A percentile compares a stretch with the other conserved stretches of the same genome.
These are phyloP conservation scores for Coelogynopora nodosa DNA, from an alignment of 2,888 invertebrate species.

Conservation along the genomic window DNA sequence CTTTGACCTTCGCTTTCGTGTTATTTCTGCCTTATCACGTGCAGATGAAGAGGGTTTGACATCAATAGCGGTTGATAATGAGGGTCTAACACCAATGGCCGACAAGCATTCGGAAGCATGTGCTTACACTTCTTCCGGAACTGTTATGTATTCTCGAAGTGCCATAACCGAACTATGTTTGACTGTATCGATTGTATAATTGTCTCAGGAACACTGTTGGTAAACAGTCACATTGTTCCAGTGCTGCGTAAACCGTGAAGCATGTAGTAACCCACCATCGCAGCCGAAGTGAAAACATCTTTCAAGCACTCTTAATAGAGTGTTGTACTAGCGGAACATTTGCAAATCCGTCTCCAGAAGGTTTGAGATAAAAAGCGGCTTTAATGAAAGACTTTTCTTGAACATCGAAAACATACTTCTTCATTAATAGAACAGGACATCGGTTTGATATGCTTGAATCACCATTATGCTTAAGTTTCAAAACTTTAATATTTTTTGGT, in stretches of 20 bases:
- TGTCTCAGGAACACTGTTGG: slow-evolving; percentile 7
- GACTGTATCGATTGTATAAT: slow-evolving; percentile 5
- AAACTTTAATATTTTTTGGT: neutral
- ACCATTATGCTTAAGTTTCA: slow-evolving; percentile 15
- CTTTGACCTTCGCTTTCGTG: slow-evolving; percentile 3
- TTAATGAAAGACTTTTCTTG: neutral
- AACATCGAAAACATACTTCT: neutral
- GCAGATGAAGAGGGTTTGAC: slow-evolving; percentile 16
- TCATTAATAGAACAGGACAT: slow-evolving; percentile 21
- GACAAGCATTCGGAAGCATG: slow-evolving; percentile 25
- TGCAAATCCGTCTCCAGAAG: slow-evolving; percentile 24
- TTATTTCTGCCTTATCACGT: slow-evolving; percentile 10
- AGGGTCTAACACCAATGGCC: slow-evolving; percentile 4
- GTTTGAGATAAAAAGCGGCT: slow-evolving; percentile 12
- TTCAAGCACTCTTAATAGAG: neutral
- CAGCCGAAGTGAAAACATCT: slow-evolving; percentile 28
- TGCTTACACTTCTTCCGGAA: slow-evolving; percentile 20
- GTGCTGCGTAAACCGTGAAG: slow-evolving; percentile 12
- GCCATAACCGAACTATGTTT: neutral
- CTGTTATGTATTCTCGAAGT: slow-evolving; percentile 19
- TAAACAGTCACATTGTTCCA: slow-evolving; percentile 2
- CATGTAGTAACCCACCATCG: slow-evolving; percentile 20
- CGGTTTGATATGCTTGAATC: slow-evolving; percentile 16
- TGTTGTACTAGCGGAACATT: slow-evolving; percentile 23
- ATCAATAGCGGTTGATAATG: slow-evolving; percentile 28